Evolutionary conservation across 2,888 invertebrate species (phyloP).

Genomic region (Athalia rosae): DNA sequence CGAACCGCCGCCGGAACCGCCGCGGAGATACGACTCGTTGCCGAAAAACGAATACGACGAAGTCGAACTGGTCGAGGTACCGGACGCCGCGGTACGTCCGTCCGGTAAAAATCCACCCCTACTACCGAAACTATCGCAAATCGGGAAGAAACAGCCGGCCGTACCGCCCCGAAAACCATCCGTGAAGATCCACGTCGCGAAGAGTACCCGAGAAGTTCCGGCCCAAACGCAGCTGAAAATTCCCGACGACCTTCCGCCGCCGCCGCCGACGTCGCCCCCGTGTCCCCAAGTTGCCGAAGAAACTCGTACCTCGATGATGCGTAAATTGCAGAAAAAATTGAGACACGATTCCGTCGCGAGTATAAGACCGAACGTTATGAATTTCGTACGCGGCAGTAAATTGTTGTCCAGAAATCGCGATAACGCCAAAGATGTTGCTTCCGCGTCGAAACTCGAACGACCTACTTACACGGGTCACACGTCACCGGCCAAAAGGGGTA

Average conservation of each 20-base stretch:
- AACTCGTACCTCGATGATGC: constrained; percentile 61
- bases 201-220: constrained; percentile 60
- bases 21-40: constrained; percentile 80
- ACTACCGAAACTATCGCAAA: constrained; percentile 63
- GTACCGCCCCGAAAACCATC: constrained; percentile 62
- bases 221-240: constrained; percentile 55
- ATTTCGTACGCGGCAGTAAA: constrained; percentile 63
- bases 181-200: constrained; percentile 54
- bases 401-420: constrained; percentile 61
- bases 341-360: constrained; percentile 62
- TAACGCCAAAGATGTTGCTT: constrained; percentile 51
- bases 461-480: constrained; percentile 74
- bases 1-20: constrained; percentile 79
- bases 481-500: constrained; percentile 77
- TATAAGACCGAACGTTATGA: constrained; percentile 65
- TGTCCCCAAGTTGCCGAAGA: constrained; percentile 56
- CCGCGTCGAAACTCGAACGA: constrained; percentile 72
- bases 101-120: constrained; percentile 64
- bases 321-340: constrained; percentile 62
- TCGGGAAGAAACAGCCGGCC: constrained; percentile 68
- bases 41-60: constrained; percentile 74
- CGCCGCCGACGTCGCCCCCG: too few relatives aligned
- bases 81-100: background rate
- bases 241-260: constrained; percentile 39
- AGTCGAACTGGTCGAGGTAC: constrained; percentile 59